Percentiles rank a stretch among this genome's conserved stretches.
These are phyloP conservation scores for Zelleria hepariella DNA, from an alignment of 2,888 invertebrate species.

Conservation along the genomic window DNA sequence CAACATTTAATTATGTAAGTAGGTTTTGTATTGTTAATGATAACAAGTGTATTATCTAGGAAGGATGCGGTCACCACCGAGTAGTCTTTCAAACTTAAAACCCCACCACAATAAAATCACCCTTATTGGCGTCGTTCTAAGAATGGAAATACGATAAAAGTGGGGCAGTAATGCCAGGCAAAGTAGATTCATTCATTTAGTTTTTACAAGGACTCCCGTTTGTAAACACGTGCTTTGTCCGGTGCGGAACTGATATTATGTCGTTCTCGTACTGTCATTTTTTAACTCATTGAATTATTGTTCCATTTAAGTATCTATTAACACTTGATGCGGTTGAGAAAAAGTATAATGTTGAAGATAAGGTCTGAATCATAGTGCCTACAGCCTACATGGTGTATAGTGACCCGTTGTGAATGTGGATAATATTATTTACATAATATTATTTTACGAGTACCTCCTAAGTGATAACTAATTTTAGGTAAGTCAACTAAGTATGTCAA, in stretches of 20 bases:
- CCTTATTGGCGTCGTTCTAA: not conserved
- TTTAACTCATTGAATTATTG: not conserved
- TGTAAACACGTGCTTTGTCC: slow-evolving; percentile 37
- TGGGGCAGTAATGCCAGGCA: not conserved
- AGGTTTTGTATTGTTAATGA: too few relatives aligned
- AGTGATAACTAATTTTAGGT: too few relatives aligned
- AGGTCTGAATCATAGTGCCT: too few relatives aligned
- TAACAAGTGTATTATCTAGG: not conserved
- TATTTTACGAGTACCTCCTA: too few relatives aligned
- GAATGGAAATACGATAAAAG: not conserved
- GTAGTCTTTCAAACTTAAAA: not conserved
- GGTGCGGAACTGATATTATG: not conserved
- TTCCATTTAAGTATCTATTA: not conserved
- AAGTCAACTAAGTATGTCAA: too few relatives aligned
- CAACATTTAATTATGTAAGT: too few relatives aligned
- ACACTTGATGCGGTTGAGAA: not conserved
- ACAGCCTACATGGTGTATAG: too few relatives aligned
- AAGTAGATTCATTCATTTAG: slow-evolving; percentile 41
- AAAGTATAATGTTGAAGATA: too few relatives aligned
- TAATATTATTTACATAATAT: too few relatives aligned
- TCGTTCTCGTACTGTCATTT: not conserved
- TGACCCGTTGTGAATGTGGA: too few relatives aligned
- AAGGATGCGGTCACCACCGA: not conserved
- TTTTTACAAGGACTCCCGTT: slow-evolving; percentile 41
- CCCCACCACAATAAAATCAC: not conserved